Evolutionary conservation across 1,140 invertebrate genomes (phyloP), one percentile per base, ranked within the genome.

Genomic region (Hestina assimilis): DNA sequence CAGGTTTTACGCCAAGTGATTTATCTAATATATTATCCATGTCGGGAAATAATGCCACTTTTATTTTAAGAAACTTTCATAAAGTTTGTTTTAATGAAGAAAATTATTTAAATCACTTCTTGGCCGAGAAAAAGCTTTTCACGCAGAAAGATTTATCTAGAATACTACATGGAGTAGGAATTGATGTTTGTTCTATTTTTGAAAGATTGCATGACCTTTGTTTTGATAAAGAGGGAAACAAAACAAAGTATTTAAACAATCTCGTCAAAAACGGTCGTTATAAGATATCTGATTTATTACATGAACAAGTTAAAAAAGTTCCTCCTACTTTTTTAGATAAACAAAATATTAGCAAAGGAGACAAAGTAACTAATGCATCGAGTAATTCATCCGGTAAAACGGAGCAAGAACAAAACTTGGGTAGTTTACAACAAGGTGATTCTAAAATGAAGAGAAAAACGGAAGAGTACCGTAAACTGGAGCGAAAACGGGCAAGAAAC

Each of bases 121-220:
- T 42, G 31, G 23, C 3, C 24, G 26, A 20, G 38, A 42, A 53
- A 53, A 53, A 53, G 31, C 50, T 53, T 53, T 53, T 53, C 42
- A 53, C 50, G 9, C 50, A 35, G 29, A 55, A 46, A 46, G 14
- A 55, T 46, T 46, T 55, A 55, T 55, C 52, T 53, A 53, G 17
- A 21, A 31, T 53, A 21, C 23, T 53, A 53, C 14, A 53, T 53
- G 26, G 50, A 53, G 50, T 42, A 53, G 50, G 50, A 53, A 17
- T 42, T 42, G 31, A 31, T 53, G 31, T 53, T 42, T 53, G 50
- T 29, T 15, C 50, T 53, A 12, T n/a, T 15, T 53, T 53, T 42
- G 17, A 53, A 31, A 53, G 31, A 42, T 53, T 53, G 35, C 50
- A 53, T 53, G 38, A 31, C 23, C 8, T 53, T 53, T 53, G 50